Evolutionary conservation across 2,888 invertebrate species (phyloP), one percentile per base, ranked within the genome.

Genomic region (Elysia crispata): DNA sequence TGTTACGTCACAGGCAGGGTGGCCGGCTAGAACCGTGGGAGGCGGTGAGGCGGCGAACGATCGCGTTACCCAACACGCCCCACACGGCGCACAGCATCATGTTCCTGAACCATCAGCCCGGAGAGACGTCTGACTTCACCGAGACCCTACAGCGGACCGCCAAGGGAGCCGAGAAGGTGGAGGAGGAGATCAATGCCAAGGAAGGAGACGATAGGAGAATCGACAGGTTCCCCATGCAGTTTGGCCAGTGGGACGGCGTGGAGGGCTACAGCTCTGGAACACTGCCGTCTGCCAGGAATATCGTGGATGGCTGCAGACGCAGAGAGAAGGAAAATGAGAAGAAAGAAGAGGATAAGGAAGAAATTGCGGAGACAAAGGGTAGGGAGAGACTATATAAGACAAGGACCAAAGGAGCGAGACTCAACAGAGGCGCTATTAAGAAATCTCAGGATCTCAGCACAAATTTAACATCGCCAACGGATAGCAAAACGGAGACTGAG

Each of bases 1-100:
- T 54, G 5, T 18, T 60, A 13, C 67, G 66, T 8, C 67, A 57
- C 25, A 57, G 80, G 31, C 77, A 81, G 11, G 41, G 41, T 11
- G 41, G 41, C 41, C 50, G 76, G n/a, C 41, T 80, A 54, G 28
- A 33, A 30, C 77, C 80, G 0, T 79, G 82, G 79, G 84, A 84
- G 60, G 76, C 76, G 20, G 77, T 84, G 18, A 60, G 73, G 30
- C 69, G 76, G n/a, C 28, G 83, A 28, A 73, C 78, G 69, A 82
- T 84, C 1, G 76, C 79, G 57, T 80, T 84, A 0, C 84, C 84
- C 0, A 81, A 83, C 50, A 64, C 66, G n/a, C 78, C 80, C 0
- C 49, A 70, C 33, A 80, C 57, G n/a, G 72, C 78, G 3, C 79
- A 77, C 41, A 75, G 72, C 49, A 76, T 82, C 70, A 74, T 77